Evolutionary conservation across 2,888 invertebrate species (phyloP), one percentile per base, ranked within the genome.

Genomic region (Apomyelois bistriatella): DNA sequence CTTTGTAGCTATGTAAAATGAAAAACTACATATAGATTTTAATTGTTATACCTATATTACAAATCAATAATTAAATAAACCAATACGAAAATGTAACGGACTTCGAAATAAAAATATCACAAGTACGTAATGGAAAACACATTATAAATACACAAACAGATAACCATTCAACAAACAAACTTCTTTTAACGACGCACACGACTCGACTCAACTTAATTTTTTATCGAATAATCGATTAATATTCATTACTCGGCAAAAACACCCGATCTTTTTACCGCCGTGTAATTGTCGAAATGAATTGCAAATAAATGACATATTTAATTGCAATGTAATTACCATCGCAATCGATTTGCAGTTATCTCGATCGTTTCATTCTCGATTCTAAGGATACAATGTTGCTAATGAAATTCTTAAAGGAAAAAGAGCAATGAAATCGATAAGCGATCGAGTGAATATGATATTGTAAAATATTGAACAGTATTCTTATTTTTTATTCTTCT

Each of bases 181-280:
- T 58, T 62, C 55, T 58, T 16, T 9, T 6, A 40, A 40, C 13
- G 40, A 40, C n/a, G 28, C 43, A 32, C 46, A 32, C 28, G 32
- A 32, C 46, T 46, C 32, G 46, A 32, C 9, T 32, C 46, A 10
- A 46, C 46, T 46, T 13, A 15, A 46, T 32, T 46, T 46, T 46
- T 46, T 46, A 32, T 10, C 46, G 32, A 46, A 46, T 46, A 46
- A 43, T 53, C 53, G 52, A 56, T 53, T 52, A 59, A 56, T 55
- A 59, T 59, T 57, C 49, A 59, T 57, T 48, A 42, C 15, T 41
- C 36, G 30, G 43, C 52, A 58, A 58, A 55, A 57, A 55, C 16
- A 42, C 36, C 32, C 40, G 48, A 38, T 48, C 48, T 38, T 48
- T 38, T 38, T 48, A 17, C 15, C 38, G 48, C 15, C 40, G 22